Conservation (phyloP, 2,113 vertebrate species). For the mouse (Mus musculus) region GRCm39 chr9:111152001-111152500, state of each 20-base stretch:
- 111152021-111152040: not conserved
- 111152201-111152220: not conserved
- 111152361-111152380: constrained; percentile 21
- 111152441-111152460: not conserved
- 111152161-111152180: not conserved
- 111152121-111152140: not conserved
- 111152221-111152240: not conserved
- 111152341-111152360: not conserved
- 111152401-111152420: not conserved
- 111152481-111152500: not conserved
- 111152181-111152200: not conserved
- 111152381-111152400: not conserved
- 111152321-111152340: not conserved
- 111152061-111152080: not conserved
- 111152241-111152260: not conserved
- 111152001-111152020: not conserved
- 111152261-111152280: not conserved
- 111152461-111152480: not conserved
- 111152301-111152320: constrained; percentile 20
- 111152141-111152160: not conserved
- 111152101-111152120: not conserved
- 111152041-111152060: not conserved
- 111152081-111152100: not conserved
- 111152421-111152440: not conserved
- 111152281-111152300: not conserved